These are phyloP conservation scores for Halocynthia roretzi DNA, from an alignment of 23 tunicate genomes.

Conservation along the genomic window DNA sequence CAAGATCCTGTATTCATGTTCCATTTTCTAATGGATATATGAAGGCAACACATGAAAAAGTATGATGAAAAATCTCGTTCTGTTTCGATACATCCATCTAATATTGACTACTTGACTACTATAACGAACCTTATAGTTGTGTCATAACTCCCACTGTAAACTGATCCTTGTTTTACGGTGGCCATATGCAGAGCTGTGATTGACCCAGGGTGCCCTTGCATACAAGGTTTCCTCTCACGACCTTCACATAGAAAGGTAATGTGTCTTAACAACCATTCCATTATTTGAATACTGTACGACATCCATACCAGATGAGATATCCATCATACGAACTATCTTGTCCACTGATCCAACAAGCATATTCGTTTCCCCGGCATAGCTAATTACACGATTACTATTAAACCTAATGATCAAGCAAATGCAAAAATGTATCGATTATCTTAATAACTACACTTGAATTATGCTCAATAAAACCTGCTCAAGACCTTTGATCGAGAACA, in stretches of 20 bases:
- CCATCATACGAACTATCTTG: constrained; percentile 14
- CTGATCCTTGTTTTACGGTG: constrained; percentile 17
- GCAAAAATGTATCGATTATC: too few relatives aligned
- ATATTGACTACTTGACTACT: background rate
- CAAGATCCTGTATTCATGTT: constrained; percentile 41
- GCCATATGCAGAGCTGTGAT: constrained; percentile 48
- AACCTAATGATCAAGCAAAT: background rate
- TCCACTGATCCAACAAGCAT: constrained; percentile 21
- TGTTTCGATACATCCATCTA: too few relatives aligned
- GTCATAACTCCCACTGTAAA: constrained; percentile 81
- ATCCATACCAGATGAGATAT: constrained; percentile 19
- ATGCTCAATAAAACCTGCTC: too few relatives aligned
- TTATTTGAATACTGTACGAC: background rate
- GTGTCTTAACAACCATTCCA: background rate
- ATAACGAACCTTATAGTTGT: constrained; percentile 29
- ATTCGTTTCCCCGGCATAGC: constrained; percentile 25
- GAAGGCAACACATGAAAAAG: too few relatives aligned
- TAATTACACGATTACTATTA: constrained; percentile 19
- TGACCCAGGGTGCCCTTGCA: constrained; percentile 65
- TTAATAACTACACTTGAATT: too few relatives aligned
- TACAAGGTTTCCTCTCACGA: constrained; percentile 29
- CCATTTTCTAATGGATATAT: constrained; percentile 50
- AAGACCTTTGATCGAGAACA: constrained; percentile 39
- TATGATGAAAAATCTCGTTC: too few relatives aligned
- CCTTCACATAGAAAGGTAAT: background rate